These are phyloP conservation scores for Mus minutoides DNA, from an alignment of 2,797 vertebrate genomes.

Conservation along the genomic window DNA sequence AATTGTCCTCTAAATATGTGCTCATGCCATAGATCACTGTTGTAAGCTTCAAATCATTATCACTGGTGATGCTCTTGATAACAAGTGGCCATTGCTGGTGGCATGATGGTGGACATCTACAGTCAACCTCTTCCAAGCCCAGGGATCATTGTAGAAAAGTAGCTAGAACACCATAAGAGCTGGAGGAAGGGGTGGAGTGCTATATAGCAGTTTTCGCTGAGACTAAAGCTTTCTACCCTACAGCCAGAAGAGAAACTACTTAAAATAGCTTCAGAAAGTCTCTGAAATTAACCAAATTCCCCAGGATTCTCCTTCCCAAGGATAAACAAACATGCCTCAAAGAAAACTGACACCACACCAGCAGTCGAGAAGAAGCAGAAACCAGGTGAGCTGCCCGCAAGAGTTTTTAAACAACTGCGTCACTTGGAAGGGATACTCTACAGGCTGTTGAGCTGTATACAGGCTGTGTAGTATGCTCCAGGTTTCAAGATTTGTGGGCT, in stretches of 20 bases:
- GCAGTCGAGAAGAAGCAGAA: not conserved
- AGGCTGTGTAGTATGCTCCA: not conserved
- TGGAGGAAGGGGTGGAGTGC: not conserved
- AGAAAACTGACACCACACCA: not conserved
- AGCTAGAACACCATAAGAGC: not conserved
- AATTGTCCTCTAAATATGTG: not conserved
- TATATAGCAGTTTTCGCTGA: not conserved
- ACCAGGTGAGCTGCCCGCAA: not conserved
- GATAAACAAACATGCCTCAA: not conserved
- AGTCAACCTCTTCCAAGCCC: not conserved
- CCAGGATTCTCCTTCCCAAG: not conserved
- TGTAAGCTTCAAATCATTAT: not conserved
- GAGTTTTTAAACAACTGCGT: not conserved
- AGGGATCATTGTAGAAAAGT: not conserved
- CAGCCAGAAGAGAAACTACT: not conserved
- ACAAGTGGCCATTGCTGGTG: not conserved
- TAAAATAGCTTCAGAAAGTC: not conserved
- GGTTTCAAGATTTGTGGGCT: not conserved
- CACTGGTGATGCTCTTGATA: not conserved
- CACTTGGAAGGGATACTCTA: not conserved
- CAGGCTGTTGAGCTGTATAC: not conserved
- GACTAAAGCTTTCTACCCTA: not conserved
- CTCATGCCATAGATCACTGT: not conserved
- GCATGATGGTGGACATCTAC: not conserved
- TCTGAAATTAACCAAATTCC: not conserved